Conservation (phyloP, 2,888 invertebrate genomes). For the Microctonus hyperodae region DNA sequence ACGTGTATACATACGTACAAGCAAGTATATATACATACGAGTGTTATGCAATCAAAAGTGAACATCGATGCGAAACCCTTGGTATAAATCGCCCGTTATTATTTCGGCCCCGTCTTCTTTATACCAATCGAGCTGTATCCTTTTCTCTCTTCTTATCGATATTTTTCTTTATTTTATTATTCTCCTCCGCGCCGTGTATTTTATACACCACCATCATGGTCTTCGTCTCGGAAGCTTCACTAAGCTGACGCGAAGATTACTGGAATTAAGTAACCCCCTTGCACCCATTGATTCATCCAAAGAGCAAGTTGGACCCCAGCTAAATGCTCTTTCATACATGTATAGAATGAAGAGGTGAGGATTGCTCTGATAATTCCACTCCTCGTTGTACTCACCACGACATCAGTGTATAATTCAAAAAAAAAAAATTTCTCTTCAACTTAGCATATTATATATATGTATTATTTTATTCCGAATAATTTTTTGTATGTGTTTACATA, state of each 20-base stretch:
- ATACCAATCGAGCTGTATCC: constrained; percentile 37
- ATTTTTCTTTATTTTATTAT: no score
- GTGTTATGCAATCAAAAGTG: neutral
- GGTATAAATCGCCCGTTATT: constrained; percentile 6
- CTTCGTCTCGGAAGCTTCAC: constrained; percentile 53
- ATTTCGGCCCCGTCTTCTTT: constrained; percentile 34
- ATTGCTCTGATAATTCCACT: constrained; percentile 10
- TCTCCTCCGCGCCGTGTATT: no score
- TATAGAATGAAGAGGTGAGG: neutral
- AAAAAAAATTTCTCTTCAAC: no score
- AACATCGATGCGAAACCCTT: neutral
- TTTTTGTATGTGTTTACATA: no score
- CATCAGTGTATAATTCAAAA: no score
- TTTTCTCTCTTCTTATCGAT: constrained; percentile 30
- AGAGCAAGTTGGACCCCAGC: constrained; percentile 30
- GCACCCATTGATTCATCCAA: constrained; percentile 35
- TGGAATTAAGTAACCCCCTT: constrained; percentile 57
- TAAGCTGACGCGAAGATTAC: constrained; percentile 60
- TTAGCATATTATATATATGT: no score
- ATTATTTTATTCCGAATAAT: no score
- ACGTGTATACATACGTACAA: neutral
- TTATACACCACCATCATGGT: constrained; percentile 23
- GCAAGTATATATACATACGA: no score
- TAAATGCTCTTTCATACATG: no score
- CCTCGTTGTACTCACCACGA: no score